Evolutionary conservation across 2,113 vertebrate species (phyloP).

Genomic region (Lophius piscatorius): DNA sequence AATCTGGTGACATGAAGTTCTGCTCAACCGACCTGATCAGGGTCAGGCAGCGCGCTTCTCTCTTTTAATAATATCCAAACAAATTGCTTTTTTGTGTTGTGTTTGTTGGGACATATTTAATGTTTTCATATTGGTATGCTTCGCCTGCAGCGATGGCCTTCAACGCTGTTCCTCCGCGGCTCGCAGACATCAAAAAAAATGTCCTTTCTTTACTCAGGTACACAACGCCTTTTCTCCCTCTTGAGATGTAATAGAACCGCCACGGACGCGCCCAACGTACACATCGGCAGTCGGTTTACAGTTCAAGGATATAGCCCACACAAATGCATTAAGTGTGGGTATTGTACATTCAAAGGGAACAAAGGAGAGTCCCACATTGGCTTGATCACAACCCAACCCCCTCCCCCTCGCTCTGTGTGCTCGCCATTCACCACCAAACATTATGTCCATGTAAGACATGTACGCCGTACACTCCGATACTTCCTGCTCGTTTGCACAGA

Average conservation of each 20-base stretch:
- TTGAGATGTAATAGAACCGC: conserved; percentile 47
- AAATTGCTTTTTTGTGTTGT: conserved; percentile 38
- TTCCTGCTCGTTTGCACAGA: conserved; percentile 41
- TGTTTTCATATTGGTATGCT: conserved; percentile 60
- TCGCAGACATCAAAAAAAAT: conserved; percentile 63
- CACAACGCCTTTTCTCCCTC: conserved; percentile 45
- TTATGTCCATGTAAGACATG: conserved; percentile 8
- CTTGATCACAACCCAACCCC: conserved; percentile 43
- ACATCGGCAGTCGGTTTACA: conserved; percentile 17
- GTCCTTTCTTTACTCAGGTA: conserved; percentile 61
- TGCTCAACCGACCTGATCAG: conserved; percentile 5
- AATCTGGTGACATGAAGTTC: conserved; percentile 4
- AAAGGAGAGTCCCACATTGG: conserved; percentile 36
- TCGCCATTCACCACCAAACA: conserved; percentile 15
- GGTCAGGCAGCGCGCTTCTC: conserved; percentile 21
- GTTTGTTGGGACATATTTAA: conserved; percentile 57
- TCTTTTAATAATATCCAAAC: conserved; percentile 37
- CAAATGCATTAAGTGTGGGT: conserved; percentile 49
- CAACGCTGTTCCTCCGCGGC: conserved; percentile 57
- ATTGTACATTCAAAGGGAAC: conserved; percentile 53
- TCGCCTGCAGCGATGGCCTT: conserved; percentile 62
- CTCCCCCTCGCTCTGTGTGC: conserved; percentile 18
- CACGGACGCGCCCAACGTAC: conserved; percentile 23
- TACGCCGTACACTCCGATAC: not conserved
- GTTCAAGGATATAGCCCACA: conserved; percentile 69